Evolutionary conservation across 2,113 vertebrate genomes (phyloP), one percentile per base, ranked within the genome.

Genomic region (Corythaixoides concolor): DNA sequence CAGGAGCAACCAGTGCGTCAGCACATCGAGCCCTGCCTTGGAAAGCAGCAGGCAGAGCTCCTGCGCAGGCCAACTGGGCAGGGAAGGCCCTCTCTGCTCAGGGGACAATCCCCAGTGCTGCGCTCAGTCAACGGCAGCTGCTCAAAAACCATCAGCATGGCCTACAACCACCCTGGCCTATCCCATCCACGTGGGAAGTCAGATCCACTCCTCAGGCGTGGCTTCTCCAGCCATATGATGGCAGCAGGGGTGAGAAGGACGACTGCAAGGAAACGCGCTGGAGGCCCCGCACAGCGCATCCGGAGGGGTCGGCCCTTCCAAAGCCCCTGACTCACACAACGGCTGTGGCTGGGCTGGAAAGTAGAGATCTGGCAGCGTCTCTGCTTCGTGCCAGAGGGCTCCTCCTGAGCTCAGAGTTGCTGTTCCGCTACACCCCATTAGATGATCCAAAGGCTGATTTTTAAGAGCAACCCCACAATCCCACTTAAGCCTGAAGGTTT

Each of bases 291-390:
- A 21, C 1, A 1, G 59, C 41, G 39, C 0, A 0, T 27, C 33
- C 0, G 0, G 49, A 16, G n/a, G 35, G 21, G 14, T 8, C 2
- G 0, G 62, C 22, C 37, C 27, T 52, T 69, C n/a, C 30, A 45
- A 52, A 33, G n/a, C 27, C 28, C n/a, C 60, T 0, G 1, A 37
- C 17, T 26, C 8, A 1, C 10, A 9, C 3, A 22, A 83, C 63
- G 43, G 24, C 41, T 60, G 33, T 0, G 0, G 45, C 12, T 2
- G 0, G 18, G 43, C 67, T 50, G 58, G 43, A 89, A 53, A 59
- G 55, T 72, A 81, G 64, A 0, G 0, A 16, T 52, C 49, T 43
- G 11, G 13, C 21, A 78, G 41, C n/a, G 50, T 22, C 49, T 47
- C 55, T 73, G 22, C 21, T 86, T 87, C 0, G 1, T 1, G 3